Percentiles rank a stretch among this genome's conserved stretches.
Evolutionary conservation across 2,888 invertebrate genomes (phyloP).

Genomic region (Agrenia bidenticulata): DNA sequence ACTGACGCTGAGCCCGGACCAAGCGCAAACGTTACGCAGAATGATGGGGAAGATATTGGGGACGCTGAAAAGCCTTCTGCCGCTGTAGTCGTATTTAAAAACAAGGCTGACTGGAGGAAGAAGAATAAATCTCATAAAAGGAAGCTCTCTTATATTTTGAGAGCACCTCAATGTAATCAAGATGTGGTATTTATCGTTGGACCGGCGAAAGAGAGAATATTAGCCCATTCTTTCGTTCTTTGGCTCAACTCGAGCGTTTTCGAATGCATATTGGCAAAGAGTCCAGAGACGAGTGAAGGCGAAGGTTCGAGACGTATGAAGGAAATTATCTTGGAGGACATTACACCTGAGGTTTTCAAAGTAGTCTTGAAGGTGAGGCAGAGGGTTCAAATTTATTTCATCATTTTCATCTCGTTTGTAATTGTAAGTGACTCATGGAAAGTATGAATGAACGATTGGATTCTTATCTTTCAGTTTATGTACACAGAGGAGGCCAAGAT

Average conservation of each 20-base stretch:
- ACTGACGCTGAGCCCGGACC: too few species aligned
- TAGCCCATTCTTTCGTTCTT: not conserved
- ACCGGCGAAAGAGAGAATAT: not conserved
- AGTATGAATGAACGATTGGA: too few species aligned
- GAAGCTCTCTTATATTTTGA: not conserved
- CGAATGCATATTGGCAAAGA: not conserved
- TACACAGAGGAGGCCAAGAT: not conserved
- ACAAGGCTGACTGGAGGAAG: not conserved
- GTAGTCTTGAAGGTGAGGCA: not conserved
- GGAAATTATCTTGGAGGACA: not conserved
- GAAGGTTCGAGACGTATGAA: not conserved
- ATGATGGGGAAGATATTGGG: too few species aligned
- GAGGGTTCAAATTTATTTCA: too few species aligned
- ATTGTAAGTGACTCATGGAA: too few species aligned
- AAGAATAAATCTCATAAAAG: not conserved
- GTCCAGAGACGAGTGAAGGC: not conserved
- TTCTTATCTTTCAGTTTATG: too few species aligned
- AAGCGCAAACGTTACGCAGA: too few species aligned
- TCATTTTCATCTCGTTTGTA: too few species aligned
- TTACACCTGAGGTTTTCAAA: not conserved
- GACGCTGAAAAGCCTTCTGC: too few species aligned
- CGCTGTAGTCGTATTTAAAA: too few species aligned
- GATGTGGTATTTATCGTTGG: constrained; percentile 8
- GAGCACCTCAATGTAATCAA: not conserved
- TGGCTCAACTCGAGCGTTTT: not conserved